These are phyloP conservation scores for Asobara japonica DNA, from an alignment of 1,140 invertebrate species.

Conservation along the genomic window DNA sequence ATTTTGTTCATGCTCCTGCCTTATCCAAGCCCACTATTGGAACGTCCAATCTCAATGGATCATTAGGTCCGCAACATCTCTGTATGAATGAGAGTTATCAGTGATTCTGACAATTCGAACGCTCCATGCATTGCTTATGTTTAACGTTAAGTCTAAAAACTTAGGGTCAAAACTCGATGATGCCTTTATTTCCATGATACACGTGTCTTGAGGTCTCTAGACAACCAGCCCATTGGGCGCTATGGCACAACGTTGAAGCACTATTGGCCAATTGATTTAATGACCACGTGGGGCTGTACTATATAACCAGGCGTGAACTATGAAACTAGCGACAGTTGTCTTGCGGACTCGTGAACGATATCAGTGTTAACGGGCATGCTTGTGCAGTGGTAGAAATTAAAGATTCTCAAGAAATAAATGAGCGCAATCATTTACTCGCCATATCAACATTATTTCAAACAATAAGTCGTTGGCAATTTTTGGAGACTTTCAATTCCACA, in stretches of 20 bases:
- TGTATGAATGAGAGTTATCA: no score
- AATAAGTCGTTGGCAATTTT: background rate
- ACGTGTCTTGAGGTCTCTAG: slow-evolving; percentile 53
- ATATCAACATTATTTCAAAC: no score
- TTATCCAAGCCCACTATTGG: no score
- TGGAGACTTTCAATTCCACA: background rate
- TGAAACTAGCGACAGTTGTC: slow-evolving; percentile 59
- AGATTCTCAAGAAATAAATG: no score
- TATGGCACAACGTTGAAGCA: slow-evolving; percentile 38
- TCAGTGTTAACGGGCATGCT: slow-evolving; percentile 40
- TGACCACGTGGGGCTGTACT: slow-evolving; percentile 63
- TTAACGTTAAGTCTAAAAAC: no score
- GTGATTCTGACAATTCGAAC: no score
- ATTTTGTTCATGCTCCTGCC: no score
- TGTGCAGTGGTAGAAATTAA: background rate
- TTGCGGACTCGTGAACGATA: slow-evolving; percentile 46
- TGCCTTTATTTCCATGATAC: slow-evolving; percentile 55
- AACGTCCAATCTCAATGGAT: no score
- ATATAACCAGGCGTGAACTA: slow-evolving; percentile 63
- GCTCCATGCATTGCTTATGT: no score
- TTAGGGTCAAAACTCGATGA: no score
- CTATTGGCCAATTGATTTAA: slow-evolving; percentile 61
- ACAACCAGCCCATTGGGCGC: slow-evolving; percentile 48
- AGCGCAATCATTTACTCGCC: no score
- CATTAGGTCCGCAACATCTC: no score